Evolutionary conservation across 37 sponge, comb jelly and placozoan genomes (phyloP).

Genomic region (Aphrocallistes beatrix): DNA sequence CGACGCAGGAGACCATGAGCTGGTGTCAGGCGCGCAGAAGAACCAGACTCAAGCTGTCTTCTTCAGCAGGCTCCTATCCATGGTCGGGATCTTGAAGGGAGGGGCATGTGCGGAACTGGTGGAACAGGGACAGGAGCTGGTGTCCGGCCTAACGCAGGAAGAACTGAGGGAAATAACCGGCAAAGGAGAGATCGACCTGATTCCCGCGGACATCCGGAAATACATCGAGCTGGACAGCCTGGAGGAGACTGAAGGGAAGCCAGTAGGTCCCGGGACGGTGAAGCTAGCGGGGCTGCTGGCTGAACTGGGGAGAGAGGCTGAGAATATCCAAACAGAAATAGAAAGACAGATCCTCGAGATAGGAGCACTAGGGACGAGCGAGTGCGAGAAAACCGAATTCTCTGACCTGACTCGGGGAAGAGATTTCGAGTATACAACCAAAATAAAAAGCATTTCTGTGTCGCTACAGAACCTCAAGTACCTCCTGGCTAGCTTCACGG

Average conservation of each 20-base stretch:
- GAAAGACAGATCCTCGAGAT: not conserved
- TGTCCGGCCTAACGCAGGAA: not conserved
- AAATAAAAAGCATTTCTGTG: constrained; percentile 11
- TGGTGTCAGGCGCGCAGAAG: not conserved
- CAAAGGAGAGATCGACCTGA: not conserved
- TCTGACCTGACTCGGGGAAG: not conserved
- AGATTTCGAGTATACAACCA: not conserved
- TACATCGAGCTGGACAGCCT: not conserved
- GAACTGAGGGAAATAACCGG: not conserved
- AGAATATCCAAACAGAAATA: not conserved
- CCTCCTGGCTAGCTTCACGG: not conserved
- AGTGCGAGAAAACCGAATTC: not conserved
- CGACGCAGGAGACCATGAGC: not conserved
- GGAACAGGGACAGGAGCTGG: not conserved
- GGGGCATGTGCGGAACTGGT: not conserved
- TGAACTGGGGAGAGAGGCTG: not conserved
- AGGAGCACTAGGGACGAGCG: not conserved
- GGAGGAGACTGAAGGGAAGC: not conserved
- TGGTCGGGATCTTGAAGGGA: not conserved
- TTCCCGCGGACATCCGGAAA: not conserved
- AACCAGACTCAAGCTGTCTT: not conserved
- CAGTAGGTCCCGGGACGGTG: not conserved
- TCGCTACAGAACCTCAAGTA: not conserved
- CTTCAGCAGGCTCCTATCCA: not conserved
- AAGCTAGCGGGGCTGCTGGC: not conserved